Evolutionary conservation across 2,113 vertebrate genomes (phyloP).

Genomic region (Microcebus ravelobensis): DNA sequence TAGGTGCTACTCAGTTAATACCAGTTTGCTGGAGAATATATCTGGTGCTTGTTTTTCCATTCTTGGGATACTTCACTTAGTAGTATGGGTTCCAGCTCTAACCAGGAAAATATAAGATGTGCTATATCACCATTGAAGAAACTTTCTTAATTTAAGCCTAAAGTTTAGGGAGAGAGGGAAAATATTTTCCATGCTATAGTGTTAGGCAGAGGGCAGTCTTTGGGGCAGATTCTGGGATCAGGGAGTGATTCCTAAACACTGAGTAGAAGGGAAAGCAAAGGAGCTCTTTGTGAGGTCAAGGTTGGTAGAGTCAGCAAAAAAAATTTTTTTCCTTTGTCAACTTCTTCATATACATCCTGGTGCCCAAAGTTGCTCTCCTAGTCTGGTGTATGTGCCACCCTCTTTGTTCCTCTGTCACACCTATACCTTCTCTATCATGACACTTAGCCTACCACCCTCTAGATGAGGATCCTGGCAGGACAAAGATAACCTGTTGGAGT

Average conservation of each 20-base stretch:
- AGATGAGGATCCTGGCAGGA: neutral
- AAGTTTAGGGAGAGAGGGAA: neutral
- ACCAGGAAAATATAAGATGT: too few species aligned
- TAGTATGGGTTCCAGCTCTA: too few species aligned
- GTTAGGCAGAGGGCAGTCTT: neutral
- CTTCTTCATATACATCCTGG: neutral
- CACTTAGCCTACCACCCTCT: neutral
- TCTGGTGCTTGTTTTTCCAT: too few species aligned
- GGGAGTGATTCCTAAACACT: neutral
- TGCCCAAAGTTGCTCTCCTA: neutral
- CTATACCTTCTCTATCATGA: neutral
- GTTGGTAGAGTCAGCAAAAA: neutral
- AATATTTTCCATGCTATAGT: neutral
- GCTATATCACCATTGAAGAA: neutral
- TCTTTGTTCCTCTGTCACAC: neutral
- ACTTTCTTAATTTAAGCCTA: neutral
- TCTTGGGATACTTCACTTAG: too few species aligned
- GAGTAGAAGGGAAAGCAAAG: neutral
- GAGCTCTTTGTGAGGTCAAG: neutral
- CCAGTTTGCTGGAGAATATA: too few species aligned
- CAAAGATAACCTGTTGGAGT: neutral
- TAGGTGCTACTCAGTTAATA: too few species aligned
- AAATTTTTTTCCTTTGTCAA: neutral
- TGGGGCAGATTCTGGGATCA: neutral
- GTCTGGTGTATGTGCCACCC: fast-evolving